Conservation (phyloP, 1,140 invertebrate species). For the Carcinoscorpius rotundicauda region DNA sequence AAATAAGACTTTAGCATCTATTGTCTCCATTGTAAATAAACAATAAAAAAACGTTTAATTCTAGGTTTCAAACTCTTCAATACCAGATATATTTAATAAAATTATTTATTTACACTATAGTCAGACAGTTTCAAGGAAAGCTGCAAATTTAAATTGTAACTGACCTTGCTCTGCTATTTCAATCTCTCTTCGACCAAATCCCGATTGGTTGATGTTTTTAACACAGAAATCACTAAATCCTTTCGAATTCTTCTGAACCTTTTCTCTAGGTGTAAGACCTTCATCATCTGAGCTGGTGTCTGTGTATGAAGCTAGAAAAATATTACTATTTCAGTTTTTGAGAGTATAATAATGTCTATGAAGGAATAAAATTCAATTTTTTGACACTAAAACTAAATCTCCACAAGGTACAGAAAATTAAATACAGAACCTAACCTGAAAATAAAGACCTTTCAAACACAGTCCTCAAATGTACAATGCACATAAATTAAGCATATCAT, state of each 20-base stretch:
- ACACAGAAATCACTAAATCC: constrained; percentile 81
- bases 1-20: too few species aligned
- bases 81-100: too few species aligned
- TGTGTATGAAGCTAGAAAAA: constrained; percentile 61
- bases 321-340: constrained; percentile 10
- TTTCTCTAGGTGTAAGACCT: constrained; percentile 72
- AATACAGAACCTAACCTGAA: neutral
- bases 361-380: neutral
- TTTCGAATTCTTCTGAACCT: constrained; percentile 62
- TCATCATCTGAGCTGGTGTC: constrained; percentile 76
- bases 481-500: too few species aligned
- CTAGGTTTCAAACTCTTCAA: too few species aligned
- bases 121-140: too few species aligned
- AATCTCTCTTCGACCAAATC: constrained; percentile 88
- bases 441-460: neutral
- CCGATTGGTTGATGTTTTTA: constrained; percentile 76
- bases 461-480: neutral
- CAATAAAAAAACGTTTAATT: too few species aligned
- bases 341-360: neutral
- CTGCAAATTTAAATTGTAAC: neutral
- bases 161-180: constrained; percentile 91
- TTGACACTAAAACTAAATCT: too few species aligned
- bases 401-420: neutral
- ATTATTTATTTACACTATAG: too few species aligned
- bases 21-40: too few species aligned